Base-by-base conservation (phyloP, 2,888 invertebrate genomes). In the Drosophila macrospina region DNA sequence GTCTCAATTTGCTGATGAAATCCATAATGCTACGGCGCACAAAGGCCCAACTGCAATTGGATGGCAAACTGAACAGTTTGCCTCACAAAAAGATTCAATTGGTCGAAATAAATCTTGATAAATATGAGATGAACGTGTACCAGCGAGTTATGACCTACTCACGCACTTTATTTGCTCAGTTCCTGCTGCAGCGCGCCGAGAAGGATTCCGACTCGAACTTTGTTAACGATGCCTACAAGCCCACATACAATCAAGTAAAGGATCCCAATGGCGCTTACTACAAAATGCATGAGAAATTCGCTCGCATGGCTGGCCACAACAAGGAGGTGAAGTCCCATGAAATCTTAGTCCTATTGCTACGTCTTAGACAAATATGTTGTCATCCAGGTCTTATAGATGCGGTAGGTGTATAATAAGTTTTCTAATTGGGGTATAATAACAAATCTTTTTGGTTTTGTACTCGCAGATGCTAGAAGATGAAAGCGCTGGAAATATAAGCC, bases 281-380 rank as follows among this genome's bases (percentile, higher is more conserved):
- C 51, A 94, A 94, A 88, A 94, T 95, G 94, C 94, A 95, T 84
- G 93, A 95, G 87, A 94, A 93, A 71, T 93, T 96, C 90, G 92
- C 94, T 26, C 93, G 93, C 26, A 83, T 95, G 60, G 94, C 95
- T 89, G 94, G 94, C 89, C 92, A 93, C 63, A 92, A 92, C 48
- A 92, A 94, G 82, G 93, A 95, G 78, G 94, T 94, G 54, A 93
- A 94, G 89, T 93, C 94, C 39, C 93, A 95, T 93, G 94, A 94
- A 92, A 96, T 97, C 91, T 92, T 99, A 74, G 96, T 98, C 0
- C 93, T 98, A 1, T 91, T 99, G 11, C 92, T 98, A 59, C 94
- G 98, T 10, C 92, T 99, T 64, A 94, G 98, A 0, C 98, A 99
- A 91, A 95, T 97, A 65, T 97, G 97, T 90, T 96, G 97, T 89